A percentile compares a stretch with the other conserved stretches of the same genome.
Conservation (phyloP, 2,113 vertebrate genomes). For the Paracyprichromis sp. region DNA sequence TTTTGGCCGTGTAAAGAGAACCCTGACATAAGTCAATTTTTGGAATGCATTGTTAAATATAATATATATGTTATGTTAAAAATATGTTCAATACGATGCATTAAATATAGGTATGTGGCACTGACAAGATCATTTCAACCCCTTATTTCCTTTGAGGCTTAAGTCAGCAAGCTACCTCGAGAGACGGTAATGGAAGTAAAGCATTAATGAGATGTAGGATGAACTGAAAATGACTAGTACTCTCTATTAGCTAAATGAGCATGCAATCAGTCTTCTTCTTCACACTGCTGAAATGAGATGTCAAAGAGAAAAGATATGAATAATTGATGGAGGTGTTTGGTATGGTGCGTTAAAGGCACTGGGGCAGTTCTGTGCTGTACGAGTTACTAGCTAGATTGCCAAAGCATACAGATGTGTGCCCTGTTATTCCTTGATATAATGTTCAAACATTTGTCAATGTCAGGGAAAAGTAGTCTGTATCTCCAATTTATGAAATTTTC, state of each 20-base stretch:
- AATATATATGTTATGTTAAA: not conserved
- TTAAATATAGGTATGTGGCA: not conserved
- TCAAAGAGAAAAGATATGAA: not conserved
- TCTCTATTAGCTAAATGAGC: slow-evolving; percentile 8
- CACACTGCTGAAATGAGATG: not conserved
- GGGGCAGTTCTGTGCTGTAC: not conserved
- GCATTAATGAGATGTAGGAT: slow-evolving; percentile 2
- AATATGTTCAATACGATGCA: not conserved
- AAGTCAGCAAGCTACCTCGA: slow-evolving; percentile 25
- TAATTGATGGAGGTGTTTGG: not conserved
- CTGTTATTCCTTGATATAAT: not conserved
- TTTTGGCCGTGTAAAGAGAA: not conserved
- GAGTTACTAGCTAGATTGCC: not conserved
- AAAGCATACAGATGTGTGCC: not conserved
- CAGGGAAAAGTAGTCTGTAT: not conserved
- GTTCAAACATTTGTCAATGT: not conserved
- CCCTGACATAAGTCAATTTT: not conserved
- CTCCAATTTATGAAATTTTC: not conserved
- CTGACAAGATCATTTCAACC: slow-evolving; percentile 10
- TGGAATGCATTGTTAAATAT: not conserved
- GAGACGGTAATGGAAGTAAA: not conserved
- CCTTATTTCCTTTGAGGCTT: slow-evolving; percentile 8
- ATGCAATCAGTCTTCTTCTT: not conserved
- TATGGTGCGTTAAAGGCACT: not conserved
- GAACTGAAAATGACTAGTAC: not conserved